Percentiles rank a stretch among this genome's conserved stretches.
These are phyloP conservation scores for Zaprionus kolodkinae DNA, from an alignment of 1,140 invertebrate species.

Conservation along the genomic window DNA sequence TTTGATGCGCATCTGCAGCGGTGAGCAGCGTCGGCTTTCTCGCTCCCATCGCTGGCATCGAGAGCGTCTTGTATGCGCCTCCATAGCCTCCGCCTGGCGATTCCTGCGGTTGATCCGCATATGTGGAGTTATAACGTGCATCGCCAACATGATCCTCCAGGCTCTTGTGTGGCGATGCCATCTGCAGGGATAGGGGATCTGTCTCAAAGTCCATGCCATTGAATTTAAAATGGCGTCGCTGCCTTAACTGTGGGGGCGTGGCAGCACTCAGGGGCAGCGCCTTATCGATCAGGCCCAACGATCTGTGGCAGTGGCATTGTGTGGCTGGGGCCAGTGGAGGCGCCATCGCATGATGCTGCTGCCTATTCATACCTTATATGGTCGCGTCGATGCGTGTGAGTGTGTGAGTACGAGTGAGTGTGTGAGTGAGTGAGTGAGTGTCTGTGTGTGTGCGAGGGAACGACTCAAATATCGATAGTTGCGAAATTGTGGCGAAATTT, in stretches of 20 bases:
- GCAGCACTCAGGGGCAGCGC: slow-evolving; percentile 41
- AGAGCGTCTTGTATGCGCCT: neutral
- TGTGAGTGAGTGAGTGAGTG: neutral
- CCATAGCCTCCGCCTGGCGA: neutral
- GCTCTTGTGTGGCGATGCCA: neutral
- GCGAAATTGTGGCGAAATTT: too few species aligned
- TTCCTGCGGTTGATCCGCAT: too few species aligned
- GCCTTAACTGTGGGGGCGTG: slow-evolving; percentile 43
- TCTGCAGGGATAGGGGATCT: slow-evolving; percentile 6
- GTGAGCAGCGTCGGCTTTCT: neutral
- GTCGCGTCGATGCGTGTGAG: neutral
- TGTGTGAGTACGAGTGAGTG: neutral
- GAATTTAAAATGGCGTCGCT: slow-evolving; percentile 51
- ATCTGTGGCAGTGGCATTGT: neutral
- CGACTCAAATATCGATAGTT: too few species aligned
- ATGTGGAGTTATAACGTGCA: neutral
- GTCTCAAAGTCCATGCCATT: slow-evolving; percentile 57
- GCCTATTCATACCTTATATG: slow-evolving; percentile 9
- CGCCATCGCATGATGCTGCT: neutral
- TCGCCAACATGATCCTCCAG: slow-evolving; percentile 25
- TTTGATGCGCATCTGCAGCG: neutral
- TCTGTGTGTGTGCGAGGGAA: neutral
- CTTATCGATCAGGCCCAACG: slow-evolving; percentile 46
- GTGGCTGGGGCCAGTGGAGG: neutral
- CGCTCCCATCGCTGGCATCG: too few species aligned